Evolutionary conservation across 1,140 invertebrate species (phyloP), one percentile per base, ranked within the genome.

Genomic region (Drosophila busckii): DNA sequence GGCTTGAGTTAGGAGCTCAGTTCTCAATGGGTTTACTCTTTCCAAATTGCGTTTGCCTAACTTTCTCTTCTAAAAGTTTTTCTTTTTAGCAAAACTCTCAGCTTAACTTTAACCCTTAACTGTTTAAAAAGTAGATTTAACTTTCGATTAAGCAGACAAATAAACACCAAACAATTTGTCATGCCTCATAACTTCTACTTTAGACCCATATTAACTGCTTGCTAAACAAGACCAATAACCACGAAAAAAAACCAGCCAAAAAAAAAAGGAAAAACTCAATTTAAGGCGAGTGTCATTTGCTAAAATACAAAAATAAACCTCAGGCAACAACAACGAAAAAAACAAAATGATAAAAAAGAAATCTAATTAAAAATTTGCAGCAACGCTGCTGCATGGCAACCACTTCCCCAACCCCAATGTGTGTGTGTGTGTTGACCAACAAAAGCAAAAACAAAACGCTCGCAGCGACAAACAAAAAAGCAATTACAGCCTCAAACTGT

Each of bases 401-500:
- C n/a, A n/a, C n/a, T n/a, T n/a, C n/a, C n/a, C n/a, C n/a, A 41
- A 28, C 32, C 32, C 23, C 31, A 40, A 40, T 12, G 10, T 9
- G 9, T 4, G n/a, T n/a, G n/a, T n/a, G n/a, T n/a, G n/a, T n/a
- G n/a, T n/a, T n/a, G n/a, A n/a, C n/a, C n/a, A n/a, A n/a, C n/a
- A n/a, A n/a, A n/a, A n/a, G n/a, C n/a, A n/a, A n/a, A n/a, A n/a
- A n/a, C n/a, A n/a, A 31, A 22, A 20, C 10, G 35, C 53, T 67
- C 62, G 45, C 73, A 53, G 54, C 69, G 59, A 70, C 60, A 69
- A 80, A 82, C 75, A 80, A 80, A 80, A 80, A 80, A 80, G 75
- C 75, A 80, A 80, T 80, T 80, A 80, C 75, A 80, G 48, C 75
- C 75, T 66, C 75, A 80, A 82, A 80, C 75, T 80, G 75, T 82